phyloP scores from a whole-genome alignment of 1,140 invertebrate species.

The Pseudoatta argentina region DNA sequence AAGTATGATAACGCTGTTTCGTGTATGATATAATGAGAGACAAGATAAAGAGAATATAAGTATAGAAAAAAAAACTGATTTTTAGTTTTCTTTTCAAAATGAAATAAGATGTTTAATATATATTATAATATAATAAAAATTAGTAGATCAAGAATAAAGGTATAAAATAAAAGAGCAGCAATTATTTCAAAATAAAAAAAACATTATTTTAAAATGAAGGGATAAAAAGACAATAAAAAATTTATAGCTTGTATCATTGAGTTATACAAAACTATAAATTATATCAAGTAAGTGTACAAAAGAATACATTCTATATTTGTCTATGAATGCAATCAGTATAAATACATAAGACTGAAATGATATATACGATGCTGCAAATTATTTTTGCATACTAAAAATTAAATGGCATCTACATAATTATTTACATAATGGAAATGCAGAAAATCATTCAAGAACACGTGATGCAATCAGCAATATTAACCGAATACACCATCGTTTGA shows the following conservation, averaged over 20 bases:
- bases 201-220: not conserved
- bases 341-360: not conserved
- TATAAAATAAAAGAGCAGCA: not conserved
- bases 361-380: not conserved
- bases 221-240: not conserved
- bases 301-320: not conserved
- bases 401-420: not conserved
- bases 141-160: not conserved
- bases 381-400: not conserved
- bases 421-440: not conserved
- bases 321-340: not conserved
- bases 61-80: not conserved
- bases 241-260: not conserved
- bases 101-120: not conserved
- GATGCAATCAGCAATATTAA: conserved; percentile 37
- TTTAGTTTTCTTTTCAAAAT: not conserved
- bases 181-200: not conserved
- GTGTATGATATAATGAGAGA: not conserved
- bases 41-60: not conserved
- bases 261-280: not conserved
- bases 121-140: not conserved
- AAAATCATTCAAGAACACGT: not conserved
- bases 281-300: not conserved
- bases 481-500: not conserved
- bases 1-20: not conserved